Evolutionary conservation across 2,797 vertebrate genomes (phyloP).

Genomic region (Yasuhikotakia modesta): DNA sequence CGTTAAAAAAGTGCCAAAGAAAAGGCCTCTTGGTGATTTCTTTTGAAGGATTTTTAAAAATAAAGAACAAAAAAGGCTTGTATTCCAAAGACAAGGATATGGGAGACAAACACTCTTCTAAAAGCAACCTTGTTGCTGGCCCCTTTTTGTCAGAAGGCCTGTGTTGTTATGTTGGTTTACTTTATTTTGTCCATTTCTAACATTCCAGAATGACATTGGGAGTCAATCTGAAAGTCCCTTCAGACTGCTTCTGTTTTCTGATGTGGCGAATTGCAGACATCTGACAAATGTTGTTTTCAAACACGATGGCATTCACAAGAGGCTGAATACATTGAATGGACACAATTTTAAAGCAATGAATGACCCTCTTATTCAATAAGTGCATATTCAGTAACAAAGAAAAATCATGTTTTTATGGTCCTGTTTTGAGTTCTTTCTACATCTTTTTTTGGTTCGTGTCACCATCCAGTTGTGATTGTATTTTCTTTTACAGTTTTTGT

Average conservation of each 20-base stretch:
- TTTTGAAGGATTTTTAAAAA: neutral
- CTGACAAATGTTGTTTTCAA: neutral
- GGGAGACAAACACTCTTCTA: neutral
- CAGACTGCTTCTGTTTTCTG: neutral
- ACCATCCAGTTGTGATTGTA: constrained; percentile 1
- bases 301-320: neutral
- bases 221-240: neutral
- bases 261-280: neutral
- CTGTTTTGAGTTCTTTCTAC: constrained; percentile 5
- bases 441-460: neutral
- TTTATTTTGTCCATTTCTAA: constrained; percentile 8
- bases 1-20: neutral
- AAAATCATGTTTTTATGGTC: neutral
- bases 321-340: neutral
- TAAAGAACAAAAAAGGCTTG: neutral
- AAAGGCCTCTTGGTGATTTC: constrained; percentile 14
- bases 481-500: neutral
- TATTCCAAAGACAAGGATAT: constrained; percentile 10
- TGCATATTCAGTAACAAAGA: neutral
- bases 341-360: neutral
- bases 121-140: neutral
- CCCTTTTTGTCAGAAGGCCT: neutral
- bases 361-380: neutral
- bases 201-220: neutral
- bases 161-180: neutral